Evolutionary conservation across 2,113 vertebrate species (phyloP).

Genomic region (Psophia crepitans): DNA sequence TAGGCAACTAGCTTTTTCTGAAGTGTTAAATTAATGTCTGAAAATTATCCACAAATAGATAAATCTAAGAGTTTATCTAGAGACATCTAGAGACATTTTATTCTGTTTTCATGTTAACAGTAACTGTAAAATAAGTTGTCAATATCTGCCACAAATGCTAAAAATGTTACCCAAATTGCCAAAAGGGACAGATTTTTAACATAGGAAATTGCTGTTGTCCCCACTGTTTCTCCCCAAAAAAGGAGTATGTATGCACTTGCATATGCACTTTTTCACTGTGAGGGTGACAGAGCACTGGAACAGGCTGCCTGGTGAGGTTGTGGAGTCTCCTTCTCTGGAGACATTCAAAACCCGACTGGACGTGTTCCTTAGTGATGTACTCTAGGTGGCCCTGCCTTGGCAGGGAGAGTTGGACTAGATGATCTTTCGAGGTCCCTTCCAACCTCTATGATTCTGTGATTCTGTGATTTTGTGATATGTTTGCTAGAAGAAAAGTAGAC

Average conservation of each 20-base stretch:
- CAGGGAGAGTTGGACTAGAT: no score
- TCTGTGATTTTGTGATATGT: no score
- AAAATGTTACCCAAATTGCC: neutral
- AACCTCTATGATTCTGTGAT: no score
- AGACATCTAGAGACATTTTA: neutral
- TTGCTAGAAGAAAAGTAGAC: neutral
- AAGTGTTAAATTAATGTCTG: neutral
- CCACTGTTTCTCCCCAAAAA: accelerated
- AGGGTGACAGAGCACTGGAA: no score
- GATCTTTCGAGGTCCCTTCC: no score
- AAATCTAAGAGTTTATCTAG: neutral
- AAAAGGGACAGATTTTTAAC: neutral
- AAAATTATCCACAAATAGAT: neutral
- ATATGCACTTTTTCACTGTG: no score
- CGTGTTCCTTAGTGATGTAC: no score
- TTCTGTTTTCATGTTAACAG: neutral
- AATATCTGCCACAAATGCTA: neutral
- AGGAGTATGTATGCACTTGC: neutral
- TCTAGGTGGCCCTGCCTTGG: no score
- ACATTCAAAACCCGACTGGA: no score
- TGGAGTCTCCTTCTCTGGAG: no score
- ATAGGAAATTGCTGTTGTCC: neutral
- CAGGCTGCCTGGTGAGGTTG: no score
- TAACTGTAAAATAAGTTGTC: neutral
- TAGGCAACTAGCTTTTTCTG: neutral